A percentile compares a stretch with the other conserved stretches of the same genome.
Conservation (phyloP, 1,140 invertebrate genomes). For the Bicyclus anynana region DNA sequence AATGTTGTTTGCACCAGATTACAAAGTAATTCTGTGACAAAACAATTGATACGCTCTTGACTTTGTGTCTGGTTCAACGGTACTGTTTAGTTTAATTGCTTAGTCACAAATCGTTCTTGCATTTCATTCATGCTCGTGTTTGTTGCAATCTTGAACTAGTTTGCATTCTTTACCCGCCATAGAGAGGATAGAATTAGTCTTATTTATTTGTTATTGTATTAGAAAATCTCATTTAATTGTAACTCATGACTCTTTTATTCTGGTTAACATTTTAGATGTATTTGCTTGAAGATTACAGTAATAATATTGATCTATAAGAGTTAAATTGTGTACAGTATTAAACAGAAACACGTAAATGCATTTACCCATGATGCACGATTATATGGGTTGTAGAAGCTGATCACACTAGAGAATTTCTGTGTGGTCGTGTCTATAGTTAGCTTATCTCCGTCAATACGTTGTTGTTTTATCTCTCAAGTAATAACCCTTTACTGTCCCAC, state of each 20-base stretch:
- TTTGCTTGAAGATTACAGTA: too few species aligned
- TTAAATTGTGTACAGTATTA: too few species aligned
- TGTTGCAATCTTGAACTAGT: background rate
- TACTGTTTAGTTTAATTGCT: background rate
- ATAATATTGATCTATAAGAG: too few species aligned
- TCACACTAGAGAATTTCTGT: background rate
- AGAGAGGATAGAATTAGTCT: too few species aligned
- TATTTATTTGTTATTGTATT: too few species aligned
- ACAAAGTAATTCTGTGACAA: conserved; percentile 3
- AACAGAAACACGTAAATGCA: background rate
- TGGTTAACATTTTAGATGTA: too few species aligned
- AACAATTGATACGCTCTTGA: conserved; percentile 1
- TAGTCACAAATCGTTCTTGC: background rate
- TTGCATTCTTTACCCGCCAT: background rate
- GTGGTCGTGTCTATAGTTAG: conserved; percentile 18
- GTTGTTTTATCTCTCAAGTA: conserved; percentile 17
- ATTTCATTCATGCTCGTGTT: background rate
- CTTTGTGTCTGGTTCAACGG: background rate
- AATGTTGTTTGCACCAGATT: conserved; percentile 12
- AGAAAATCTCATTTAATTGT: too few species aligned
- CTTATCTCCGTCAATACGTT: conserved; percentile 13
- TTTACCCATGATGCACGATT: background rate
- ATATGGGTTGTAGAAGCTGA: background rate
- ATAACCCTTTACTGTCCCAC: conserved; percentile 25
- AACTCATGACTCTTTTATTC: too few species aligned